Evolutionary conservation across 2,797 vertebrate genomes (phyloP).

Genomic region (Poeciliopsis gracilis): DNA sequence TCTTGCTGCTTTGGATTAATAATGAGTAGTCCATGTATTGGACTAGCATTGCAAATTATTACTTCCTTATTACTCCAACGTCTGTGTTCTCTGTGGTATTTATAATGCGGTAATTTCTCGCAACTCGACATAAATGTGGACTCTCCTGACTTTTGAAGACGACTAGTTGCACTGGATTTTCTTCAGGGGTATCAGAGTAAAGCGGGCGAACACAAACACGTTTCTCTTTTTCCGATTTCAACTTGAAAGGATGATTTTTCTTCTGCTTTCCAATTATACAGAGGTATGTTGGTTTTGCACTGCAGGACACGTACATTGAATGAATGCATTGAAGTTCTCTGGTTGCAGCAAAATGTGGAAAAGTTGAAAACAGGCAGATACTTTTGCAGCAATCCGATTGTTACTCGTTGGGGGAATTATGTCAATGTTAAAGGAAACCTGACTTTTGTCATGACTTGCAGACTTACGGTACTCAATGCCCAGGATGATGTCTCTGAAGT

Average conservation of each 20-base stretch:
- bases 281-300: not conserved
- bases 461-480: conserved; percentile 97
- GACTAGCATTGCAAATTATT: too few relatives aligned
- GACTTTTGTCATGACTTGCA: not conserved
- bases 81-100: too few relatives aligned
- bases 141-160: not conserved
- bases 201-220: not conserved
- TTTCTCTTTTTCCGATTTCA: not conserved
- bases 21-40: too few relatives aligned
- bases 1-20: too few relatives aligned
- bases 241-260: not conserved
- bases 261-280: too few relatives aligned
- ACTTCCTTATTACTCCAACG: too few relatives aligned
- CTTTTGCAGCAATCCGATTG: not conserved
- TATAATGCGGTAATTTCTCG: not conserved
- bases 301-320: not conserved
- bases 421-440: not conserved
- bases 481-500: conserved; percentile 94
- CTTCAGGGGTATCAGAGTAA: not conserved
- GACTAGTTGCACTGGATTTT: not conserved
- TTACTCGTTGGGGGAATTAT: not conserved
- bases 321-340: not conserved
- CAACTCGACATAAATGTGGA: not conserved
- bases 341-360: not conserved
- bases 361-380: not conserved